Percentiles rank a stretch among this genome's conserved stretches.
Evolutionary conservation across 2,888 invertebrate species (phyloP).

Genomic region (Tinea pellionella): DNA sequence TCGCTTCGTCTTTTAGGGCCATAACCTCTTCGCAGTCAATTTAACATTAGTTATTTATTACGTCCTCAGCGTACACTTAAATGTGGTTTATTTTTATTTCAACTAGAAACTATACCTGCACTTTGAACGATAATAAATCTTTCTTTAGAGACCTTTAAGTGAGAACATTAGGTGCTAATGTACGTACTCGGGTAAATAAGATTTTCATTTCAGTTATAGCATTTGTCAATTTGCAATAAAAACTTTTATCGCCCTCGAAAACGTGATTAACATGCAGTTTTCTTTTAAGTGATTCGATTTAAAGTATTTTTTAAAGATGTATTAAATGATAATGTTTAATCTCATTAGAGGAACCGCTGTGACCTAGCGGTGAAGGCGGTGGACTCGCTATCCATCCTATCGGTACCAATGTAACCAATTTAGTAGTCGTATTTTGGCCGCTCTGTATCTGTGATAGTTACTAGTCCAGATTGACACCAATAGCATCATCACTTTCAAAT

Average conservation of each 20-base stretch:
- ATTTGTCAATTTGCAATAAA: conserved; percentile 18
- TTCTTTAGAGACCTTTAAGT: conserved; percentile 34
- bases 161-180: conserved; percentile 43
- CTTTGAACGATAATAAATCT: conserved; percentile 32
- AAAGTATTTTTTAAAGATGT: background rate
- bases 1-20: conserved; percentile 34
- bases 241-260: conserved; percentile 4
- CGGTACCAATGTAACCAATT: too few relatives aligned
- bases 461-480: too few relatives aligned
- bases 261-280: conserved; percentile 5
- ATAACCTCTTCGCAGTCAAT: conserved; percentile 61
- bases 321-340: background rate
- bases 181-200: conserved; percentile 34
- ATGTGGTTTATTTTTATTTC: conserved; percentile 19
- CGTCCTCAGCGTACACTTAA: conserved; percentile 49
- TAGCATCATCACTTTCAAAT: too few relatives aligned
- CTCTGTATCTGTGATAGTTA: too few relatives aligned
- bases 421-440: too few relatives aligned
- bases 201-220: conserved; percentile 23
- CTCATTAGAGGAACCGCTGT: background rate
- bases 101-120: conserved; percentile 13
- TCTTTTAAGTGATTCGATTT: background rate
- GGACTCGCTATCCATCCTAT: too few relatives aligned
- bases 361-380: too few relatives aligned
- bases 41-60: conserved; percentile 61